A percentile compares a stretch with the other conserved stretches of the same genome.
Conservation (phyloP, 2,888 invertebrate genomes). For the Papilio elwesi region DNA sequence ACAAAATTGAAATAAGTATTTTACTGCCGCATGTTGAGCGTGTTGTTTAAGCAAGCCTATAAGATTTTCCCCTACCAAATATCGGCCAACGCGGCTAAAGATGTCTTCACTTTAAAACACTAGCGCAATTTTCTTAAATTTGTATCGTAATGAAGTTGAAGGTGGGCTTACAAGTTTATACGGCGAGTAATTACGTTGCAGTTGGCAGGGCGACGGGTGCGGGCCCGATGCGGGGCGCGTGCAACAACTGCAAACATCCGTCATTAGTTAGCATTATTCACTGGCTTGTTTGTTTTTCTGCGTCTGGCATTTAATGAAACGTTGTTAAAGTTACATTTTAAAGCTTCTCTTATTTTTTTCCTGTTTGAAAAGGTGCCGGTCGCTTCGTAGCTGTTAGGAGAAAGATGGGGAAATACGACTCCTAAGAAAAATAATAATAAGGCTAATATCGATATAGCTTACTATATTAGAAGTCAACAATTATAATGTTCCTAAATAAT, state of each 20-base stretch:
- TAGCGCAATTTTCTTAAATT: neutral
- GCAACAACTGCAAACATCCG: constrained; percentile 71
- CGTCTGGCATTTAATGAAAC: constrained; percentile 70
- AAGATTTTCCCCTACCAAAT: no score
- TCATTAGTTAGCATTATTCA: constrained; percentile 75
- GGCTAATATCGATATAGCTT: no score
- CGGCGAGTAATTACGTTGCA: constrained; percentile 68
- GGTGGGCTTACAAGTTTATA: constrained; percentile 69
- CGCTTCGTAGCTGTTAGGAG: neutral
- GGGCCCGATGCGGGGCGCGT: constrained; percentile 48
- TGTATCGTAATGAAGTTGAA: constrained; percentile 22
- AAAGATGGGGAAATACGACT: no score
- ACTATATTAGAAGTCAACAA: no score
- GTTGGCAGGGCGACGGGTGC: constrained; percentile 45
- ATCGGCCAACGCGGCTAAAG: no score
- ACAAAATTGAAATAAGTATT: no score
- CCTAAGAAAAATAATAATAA: no score
- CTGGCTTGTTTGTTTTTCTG: constrained; percentile 66
- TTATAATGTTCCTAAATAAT: no score
- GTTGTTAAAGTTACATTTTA: constrained; percentile 46
- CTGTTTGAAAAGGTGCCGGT: neutral
- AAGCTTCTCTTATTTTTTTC: constrained; percentile 28
- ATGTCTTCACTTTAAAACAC: no score
- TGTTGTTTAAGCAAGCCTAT: no score
- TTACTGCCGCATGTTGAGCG: no score